Evolutionary conservation across 2,888 invertebrate genomes (phyloP).

Genomic region (Heteromyza rotundicornis): DNA sequence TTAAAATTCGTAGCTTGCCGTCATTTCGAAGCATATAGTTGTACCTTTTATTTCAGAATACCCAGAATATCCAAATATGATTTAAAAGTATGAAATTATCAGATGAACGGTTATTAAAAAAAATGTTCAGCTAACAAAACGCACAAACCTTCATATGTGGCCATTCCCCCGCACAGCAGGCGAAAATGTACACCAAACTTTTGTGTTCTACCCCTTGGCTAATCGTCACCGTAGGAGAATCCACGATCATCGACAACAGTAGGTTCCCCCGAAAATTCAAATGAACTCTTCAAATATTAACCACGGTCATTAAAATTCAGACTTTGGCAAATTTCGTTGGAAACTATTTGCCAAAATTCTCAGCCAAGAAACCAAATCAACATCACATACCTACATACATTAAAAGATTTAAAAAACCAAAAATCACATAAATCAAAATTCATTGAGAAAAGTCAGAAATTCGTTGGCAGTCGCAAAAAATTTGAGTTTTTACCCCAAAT

Average conservation of each 20-base stretch:
- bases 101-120: no score
- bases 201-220: neutral
- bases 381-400: slow-evolving; percentile 28
- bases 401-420: slow-evolving; percentile 25
- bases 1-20: no score
- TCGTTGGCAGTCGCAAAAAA: slow-evolving; percentile 17
- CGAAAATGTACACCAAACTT: slow-evolving; percentile 13
- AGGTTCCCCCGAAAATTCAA: slow-evolving; percentile 39
- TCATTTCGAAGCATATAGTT: no score
- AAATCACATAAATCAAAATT: slow-evolving; percentile 55
- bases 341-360: slow-evolving; percentile 54
- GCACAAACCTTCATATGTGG: slow-evolving; percentile 34
- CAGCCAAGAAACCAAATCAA: slow-evolving; percentile 17
- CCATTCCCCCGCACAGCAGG: slow-evolving; percentile 39
- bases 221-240: no score
- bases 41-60: no score
- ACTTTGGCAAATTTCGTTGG: slow-evolving; percentile 53
- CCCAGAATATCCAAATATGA: no score
- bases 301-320: slow-evolving; percentile 49
- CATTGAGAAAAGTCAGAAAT: slow-evolving; percentile 51
- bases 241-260: no score
- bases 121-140: no score
- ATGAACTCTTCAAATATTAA: slow-evolving; percentile 42
- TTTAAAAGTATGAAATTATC: no score
- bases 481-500: neutral